Evolutionary conservation across 2,797 vertebrate genomes (phyloP), one percentile per base, ranked within the genome.

Genomic region (Platalea minor): DNA sequence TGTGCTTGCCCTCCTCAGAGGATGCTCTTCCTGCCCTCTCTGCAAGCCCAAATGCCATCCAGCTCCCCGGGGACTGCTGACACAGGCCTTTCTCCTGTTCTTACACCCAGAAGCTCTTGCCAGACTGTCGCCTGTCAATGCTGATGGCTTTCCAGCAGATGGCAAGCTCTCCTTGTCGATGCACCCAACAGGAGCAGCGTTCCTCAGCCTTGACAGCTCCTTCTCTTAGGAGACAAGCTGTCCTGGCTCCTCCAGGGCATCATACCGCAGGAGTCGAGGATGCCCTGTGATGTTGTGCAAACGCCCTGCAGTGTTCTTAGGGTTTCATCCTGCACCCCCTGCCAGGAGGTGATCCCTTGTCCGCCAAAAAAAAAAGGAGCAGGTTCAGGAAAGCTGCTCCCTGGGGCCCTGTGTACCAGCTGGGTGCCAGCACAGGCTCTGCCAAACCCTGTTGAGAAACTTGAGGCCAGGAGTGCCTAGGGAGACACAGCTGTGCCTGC

Each of bases 181-280:
- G 57, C 53, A 59, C 10, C 8, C 35, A 60, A 4, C 17, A 14
- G 41, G 43, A 39, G 16, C 43, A n/a, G 33, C 0, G 0, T 13
- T 82, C 37, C 46, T 84, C 79, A 45, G 45, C 39, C 17, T 18
- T 86, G n/a, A 39, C 45, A 51, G 56, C 41, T 77, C 43, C n/a
- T 84, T 53, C 17, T 67, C 37, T 35, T 13, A 4, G 13, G 37
- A 45, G n/a, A 17, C 46, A 48, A 28, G 21, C 14, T 63, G 39
- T 37, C 65, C 35, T 53, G 41, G 33, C n/a, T 85, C 16, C 9
- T 51, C 10, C 21, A 20, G 43, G 50, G 3, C 35, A 17, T 45
- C 0, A 0, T 31, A 15, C 2, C 0, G 1, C 41, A 41, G 46
- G 51, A 61, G 24, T 3, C 48, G 23, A 8, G 26, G 35, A 17